A percentile compares a stretch with the other conserved stretches of the same genome.
Evolutionary conservation across 1,140 invertebrate genomes (phyloP).

Genomic region (Coptotermes formosanus): DNA sequence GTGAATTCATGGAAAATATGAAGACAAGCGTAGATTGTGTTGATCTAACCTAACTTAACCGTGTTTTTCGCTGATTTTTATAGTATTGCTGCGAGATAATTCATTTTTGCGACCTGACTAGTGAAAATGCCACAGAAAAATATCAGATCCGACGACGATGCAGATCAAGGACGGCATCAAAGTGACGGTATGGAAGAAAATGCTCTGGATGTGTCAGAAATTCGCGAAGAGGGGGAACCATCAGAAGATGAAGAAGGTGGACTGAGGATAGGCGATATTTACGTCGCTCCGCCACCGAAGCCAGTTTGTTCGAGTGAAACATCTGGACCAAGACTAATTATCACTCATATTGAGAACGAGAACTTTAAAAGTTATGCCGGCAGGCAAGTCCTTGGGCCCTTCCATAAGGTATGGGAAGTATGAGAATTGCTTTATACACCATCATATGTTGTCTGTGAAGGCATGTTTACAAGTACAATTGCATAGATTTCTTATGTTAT

Average conservation of each 20-base stretch:
- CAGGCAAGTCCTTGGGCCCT: constrained; percentile 72
- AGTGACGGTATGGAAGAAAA: not conserved
- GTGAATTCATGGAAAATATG: too few species aligned
- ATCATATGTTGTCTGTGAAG: too few species aligned
- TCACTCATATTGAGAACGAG: constrained; percentile 86
- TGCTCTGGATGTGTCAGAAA: constrained; percentile 19
- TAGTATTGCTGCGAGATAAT: not conserved
- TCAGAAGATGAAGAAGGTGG: constrained; percentile 12
- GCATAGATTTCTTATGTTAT: too few species aligned
- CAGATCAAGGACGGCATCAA: not conserved
- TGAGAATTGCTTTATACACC: too few species aligned
- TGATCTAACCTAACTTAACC: not conserved
- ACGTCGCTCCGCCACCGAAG: constrained; percentile 76
- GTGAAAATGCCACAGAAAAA: not conserved
- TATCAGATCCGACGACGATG: not conserved
- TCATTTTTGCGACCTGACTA: too few species aligned
- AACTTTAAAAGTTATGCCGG: constrained; percentile 99
- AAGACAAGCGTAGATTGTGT: too few species aligned
- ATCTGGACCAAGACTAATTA: constrained; percentile 80
- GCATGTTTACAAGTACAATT: too few species aligned
- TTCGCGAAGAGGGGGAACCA: not conserved
- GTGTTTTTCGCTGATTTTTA: not conserved
- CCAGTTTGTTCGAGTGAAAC: constrained; percentile 61
- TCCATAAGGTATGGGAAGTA: constrained; percentile 82
- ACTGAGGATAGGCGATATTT: constrained; percentile 68